Evolutionary conservation across 2,888 invertebrate genomes (phyloP).

Genomic region (Stegophylla sp.): DNA sequence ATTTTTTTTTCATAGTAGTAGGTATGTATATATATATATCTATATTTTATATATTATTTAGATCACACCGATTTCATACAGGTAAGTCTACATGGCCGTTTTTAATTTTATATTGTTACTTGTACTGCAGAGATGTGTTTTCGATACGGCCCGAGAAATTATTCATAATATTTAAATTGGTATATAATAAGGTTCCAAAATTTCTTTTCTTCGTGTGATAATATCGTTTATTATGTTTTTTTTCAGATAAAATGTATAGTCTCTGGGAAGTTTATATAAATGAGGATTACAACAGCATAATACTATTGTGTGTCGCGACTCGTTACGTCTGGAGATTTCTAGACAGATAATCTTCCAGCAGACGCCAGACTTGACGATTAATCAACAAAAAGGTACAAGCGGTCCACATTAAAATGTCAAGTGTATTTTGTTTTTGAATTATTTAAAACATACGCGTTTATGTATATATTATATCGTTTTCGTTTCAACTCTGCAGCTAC

Average conservation of each 20-base stretch:
- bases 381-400: constrained; percentile 44
- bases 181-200: not conserved
- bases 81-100: too few species aligned
- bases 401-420: constrained; percentile 47
- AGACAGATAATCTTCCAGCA: constrained; percentile 14
- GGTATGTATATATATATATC: too few species aligned
- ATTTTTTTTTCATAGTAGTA: too few species aligned
- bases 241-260: not conserved
- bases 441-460: constrained; percentile 15
- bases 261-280: too few species aligned
- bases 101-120: too few species aligned
- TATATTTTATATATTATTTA: too few species aligned
- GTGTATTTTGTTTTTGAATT: constrained; percentile 19
- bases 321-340: constrained; percentile 44
- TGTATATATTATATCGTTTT: constrained; percentile 29
- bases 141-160: too few species aligned
- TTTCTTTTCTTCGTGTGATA: not conserved
- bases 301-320: not conserved
- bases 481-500: constrained; percentile 46
- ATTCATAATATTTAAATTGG: too few species aligned
- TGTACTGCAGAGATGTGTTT: too few species aligned
- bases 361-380: constrained; percentile 15
- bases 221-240: not conserved
- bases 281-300: too few species aligned
- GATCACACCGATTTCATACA: too few species aligned